Base-by-base conservation (phyloP, 2,113 vertebrate species). In the Hippoglossus stenolepis region DNA sequence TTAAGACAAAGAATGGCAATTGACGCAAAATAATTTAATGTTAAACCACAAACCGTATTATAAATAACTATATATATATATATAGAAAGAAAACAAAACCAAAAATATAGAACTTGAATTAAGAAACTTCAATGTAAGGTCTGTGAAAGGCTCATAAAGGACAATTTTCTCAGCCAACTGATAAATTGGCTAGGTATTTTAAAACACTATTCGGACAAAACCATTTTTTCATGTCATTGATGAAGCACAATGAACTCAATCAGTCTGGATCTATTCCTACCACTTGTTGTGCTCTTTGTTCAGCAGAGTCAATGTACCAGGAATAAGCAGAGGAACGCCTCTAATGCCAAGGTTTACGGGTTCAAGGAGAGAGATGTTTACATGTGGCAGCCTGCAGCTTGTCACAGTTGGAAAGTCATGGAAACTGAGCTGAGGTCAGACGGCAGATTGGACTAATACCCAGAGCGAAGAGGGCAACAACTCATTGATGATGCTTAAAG, bases 351-450 rank as follows among this genome's bases (percentile, higher is more conserved):
- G 20, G 35, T 71, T 79, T 79, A 67, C 66, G 61, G 40, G 31
- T 56, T 60, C 35, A 70, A 53, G 65, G 23, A 70, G 40, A 31
- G 17, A 54, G 17, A 40, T 31, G 63, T 58, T 63, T 66, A 73
- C 64, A 67, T 31, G 64, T 62, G 53, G 54, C 67, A 75, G 69
- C 58, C 65, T 70, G 66, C 38, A 51, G 26, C 62, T 57, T 66
- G 21, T 69, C 80, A 38, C 51, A 67, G 60, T 18, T 54, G 57
- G 53, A 73, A 77, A 77, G 21, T 26, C 5, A 2, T 35, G 23
- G 15, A 28, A 54, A 65, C 45, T 24, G 15, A 54, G 11, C 8
- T 2, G 23, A 70, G 13, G 21, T 65, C 66, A 75, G 59, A 59
- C 28, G 40, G 38, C 28, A 51, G 31, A 45, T 20, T 31, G 23